Evolutionary conservation across 2,113 vertebrate genomes (phyloP).

Genomic region (Rhinogobius similis): DNA sequence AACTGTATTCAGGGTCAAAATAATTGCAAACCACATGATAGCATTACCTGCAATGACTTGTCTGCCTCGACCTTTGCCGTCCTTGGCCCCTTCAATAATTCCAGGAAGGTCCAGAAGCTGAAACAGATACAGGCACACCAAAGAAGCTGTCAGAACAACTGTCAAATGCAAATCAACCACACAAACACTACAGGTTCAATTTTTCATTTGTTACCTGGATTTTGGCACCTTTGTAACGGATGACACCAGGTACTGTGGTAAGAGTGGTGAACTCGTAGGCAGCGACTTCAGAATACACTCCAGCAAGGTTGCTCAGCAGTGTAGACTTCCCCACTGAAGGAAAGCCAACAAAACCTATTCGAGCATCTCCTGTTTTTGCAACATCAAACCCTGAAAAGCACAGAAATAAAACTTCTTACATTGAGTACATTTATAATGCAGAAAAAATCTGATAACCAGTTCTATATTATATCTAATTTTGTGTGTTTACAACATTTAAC

Average conservation of each 20-base stretch:
- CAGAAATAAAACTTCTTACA: not conserved
- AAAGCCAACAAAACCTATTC: slow-evolving; percentile 98
- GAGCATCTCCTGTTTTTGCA: slow-evolving; percentile 96
- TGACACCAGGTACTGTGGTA: slow-evolving; percentile 95
- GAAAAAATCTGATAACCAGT: no score
- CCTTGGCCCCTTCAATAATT: slow-evolving; percentile 98
- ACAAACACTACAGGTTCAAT: not conserved
- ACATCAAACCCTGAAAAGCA: slow-evolving; percentile 89
- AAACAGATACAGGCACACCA: not conserved
- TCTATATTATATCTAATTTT: no score
- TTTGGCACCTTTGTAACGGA: slow-evolving; percentile 98
- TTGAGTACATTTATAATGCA: not conserved
- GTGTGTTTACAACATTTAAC: no score
- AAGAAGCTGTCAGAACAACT: not conserved
- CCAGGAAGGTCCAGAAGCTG: slow-evolving; percentile 98
- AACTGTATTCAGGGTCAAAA: not conserved
- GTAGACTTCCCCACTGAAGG: slow-evolving; percentile 98
- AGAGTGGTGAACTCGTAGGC: slow-evolving; percentile 98
- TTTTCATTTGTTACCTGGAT: slow-evolving; percentile 85
- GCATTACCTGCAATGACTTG: slow-evolving; percentile 94
- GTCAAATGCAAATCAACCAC: not conserved
- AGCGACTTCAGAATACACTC: slow-evolving; percentile 97
- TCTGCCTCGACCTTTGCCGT: slow-evolving; percentile 95
- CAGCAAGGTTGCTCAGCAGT: slow-evolving; percentile 94
- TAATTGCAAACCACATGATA: not conserved